Percentiles rank a stretch among this genome's conserved stretches.
These are phyloP conservation scores for Formica exsecta DNA, from an alignment of 1,140 invertebrate genomes.

Conservation along the genomic window DNA sequence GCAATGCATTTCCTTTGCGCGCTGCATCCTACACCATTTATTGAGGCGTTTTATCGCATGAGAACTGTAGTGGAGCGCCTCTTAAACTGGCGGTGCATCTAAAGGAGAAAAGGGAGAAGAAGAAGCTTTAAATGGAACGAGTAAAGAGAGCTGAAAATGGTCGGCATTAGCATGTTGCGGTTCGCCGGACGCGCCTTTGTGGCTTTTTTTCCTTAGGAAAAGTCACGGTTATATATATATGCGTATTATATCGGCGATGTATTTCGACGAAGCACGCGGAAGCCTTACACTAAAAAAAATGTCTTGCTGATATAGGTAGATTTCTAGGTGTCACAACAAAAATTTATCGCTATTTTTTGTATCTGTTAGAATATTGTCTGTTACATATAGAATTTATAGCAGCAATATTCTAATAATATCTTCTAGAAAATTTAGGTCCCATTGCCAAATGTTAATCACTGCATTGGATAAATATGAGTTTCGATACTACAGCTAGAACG, in stretches of 20 bases:
- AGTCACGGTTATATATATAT: background rate
- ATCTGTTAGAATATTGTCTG: too few species aligned
- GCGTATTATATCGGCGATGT: too few species aligned
- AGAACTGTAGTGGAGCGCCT: conserved; percentile 48
- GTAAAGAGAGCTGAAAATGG: conserved; percentile 26
- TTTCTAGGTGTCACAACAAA: too few species aligned
- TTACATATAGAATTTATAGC: too few species aligned
- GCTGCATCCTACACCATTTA: conserved; percentile 17
- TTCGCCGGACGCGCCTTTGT: background rate
- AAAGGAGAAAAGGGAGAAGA: background rate
- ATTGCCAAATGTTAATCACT: too few species aligned
- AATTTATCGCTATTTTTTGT: too few species aligned
- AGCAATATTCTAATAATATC: too few species aligned
- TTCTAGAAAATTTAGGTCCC: too few species aligned
- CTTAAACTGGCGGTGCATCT: background rate
- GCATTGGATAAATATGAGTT: too few species aligned
- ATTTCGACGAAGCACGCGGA: conserved; percentile 7
- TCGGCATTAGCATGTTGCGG: conserved; percentile 51
- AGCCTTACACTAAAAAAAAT: too few species aligned
- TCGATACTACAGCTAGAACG: too few species aligned
- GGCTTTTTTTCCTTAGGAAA: background rate
- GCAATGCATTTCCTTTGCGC: background rate
- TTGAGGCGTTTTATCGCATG: conserved; percentile 52
- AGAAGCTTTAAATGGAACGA: conserved; percentile 12
- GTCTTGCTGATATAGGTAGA: too few species aligned